Evolutionary conservation across 2,888 invertebrate genomes (phyloP), one percentile per base, ranked within the genome.

Genomic region (Pachycephus smyrnensis): DNA sequence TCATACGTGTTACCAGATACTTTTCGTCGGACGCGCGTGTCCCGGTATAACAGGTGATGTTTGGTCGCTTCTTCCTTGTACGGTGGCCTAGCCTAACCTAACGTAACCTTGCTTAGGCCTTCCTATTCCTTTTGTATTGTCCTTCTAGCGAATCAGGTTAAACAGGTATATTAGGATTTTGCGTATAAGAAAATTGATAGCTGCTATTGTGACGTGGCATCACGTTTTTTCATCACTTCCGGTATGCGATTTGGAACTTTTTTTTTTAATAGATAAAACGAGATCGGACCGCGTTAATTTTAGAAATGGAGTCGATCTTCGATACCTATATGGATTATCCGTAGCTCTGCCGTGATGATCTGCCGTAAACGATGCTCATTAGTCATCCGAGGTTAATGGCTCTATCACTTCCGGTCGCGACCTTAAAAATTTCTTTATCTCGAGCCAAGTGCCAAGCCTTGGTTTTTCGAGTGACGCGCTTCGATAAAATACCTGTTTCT

Each of bases 371-470:
- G 23, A 55, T 55, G 23, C 9, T 23, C 1, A 2, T 55, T 55
- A 55, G 55, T 55, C 55, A 55, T 55, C 23, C 55, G 23, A 55
- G 55, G 55, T 55, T 9, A 55, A 23, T 23, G 23, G 23, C 55
- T 55, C 55, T 23, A 71, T 71, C 31, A 23, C 33, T 71, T 71
- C 71, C 71, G 71, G 71, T 71, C 71, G 31, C 31, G 12, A 15
- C 4, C 23, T 71, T 71, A 55, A 55, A 55, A 55, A 55, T 55
- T 55, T 32, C 71, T 32, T 74, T 37, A 36, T 74, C 33, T 71
- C 74, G 15, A 37, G 23, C 55, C 55, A 55, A 31, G 35, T 85
- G 89, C 90, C 90, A 89, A 90, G 90, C 91, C 91, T 90, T 90
- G 89, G 83, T 89, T 90, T 88, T 86, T 86, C 86, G 82, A 87